Base-by-base conservation (phyloP, 1,140 invertebrate species). In the Drosophila kanapiae region DNA sequence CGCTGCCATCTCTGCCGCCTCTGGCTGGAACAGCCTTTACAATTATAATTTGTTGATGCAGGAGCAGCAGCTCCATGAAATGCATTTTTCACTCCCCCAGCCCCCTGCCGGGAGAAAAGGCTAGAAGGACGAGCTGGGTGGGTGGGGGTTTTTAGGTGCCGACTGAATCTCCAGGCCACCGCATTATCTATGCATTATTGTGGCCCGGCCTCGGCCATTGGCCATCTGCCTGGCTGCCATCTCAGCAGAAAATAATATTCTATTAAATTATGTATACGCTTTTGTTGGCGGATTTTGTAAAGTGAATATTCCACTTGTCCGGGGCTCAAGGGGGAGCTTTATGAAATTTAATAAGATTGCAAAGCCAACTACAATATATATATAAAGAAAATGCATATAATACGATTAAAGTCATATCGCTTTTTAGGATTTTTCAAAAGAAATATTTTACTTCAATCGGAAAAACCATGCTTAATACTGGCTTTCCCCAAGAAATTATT, bases 41-140 rank as follows among this genome's bases (percentile, higher is more conserved):
- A 81, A 82, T 81, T 81, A 81, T 81, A 77, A 82, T 81, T 82
- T 67, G 79, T 81, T 82, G 79, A 81, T 68, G 70, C 70, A 53
- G 60, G 59, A 49, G 67, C 31, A 56, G 42, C 48, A 33, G 31
- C 56, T 45, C 38, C 53, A 42, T 57, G 59, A 70, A 70, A 43
- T 76, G 72, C 78, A 59, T 45, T 62, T 70, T 71, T 56, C n/a
- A 47, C 23, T 57, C 16, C 68, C 57, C 51, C 18, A 33, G 29
- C 48, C 31, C 38, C n/a, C n/a, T n/a, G n/a, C n/a, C 2, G 48
- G 33, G 23, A 38, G 35, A 33, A 7, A 31, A 13, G 31, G 10
- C 13, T 7, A 10, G n/a, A 33, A 45, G 47, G 29, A 33, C 29
- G 14, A 31, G n/a, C n/a, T n/a, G n/a, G n/a, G n/a, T n/a, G n/a